These are phyloP conservation scores for Halictus ligatus DNA, from an alignment of 2,888 invertebrate genomes.

Conservation along the genomic window DNA sequence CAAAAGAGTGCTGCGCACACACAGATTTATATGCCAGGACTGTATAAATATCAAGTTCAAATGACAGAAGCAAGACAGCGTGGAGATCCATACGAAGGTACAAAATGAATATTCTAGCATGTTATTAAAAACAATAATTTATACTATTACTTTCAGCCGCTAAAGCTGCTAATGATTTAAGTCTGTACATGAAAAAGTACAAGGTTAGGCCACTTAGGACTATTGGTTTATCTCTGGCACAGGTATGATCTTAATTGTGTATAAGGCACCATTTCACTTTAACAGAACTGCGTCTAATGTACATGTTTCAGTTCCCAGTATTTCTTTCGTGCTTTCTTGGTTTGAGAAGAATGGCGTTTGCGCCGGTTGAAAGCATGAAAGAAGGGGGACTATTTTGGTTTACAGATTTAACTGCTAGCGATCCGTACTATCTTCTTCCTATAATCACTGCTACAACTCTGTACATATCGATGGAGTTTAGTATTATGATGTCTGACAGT, in stretches of 20 bases:
- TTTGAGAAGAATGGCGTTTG: conserved; percentile 93
- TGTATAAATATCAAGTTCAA: conserved; percentile 92
- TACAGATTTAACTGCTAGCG: conserved; percentile 94
- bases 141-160: conserved; percentile 85
- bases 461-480: conserved; percentile 92
- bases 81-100: conserved; percentile 92
- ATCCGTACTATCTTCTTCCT: conserved; percentile 95
- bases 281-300: not conserved
- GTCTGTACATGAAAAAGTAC: conserved; percentile 93
- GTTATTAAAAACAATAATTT: conserved; percentile 8
- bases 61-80: conserved; percentile 94
- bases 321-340: conserved; percentile 97
- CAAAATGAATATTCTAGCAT: conserved; percentile 21
- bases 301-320: conserved; percentile 88
- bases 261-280: not conserved
- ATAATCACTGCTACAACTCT: conserved; percentile 93
- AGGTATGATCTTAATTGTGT: conserved; percentile 85
- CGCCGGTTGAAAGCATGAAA: conserved; percentile 95
- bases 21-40: conserved; percentile 94
- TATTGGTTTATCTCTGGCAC: conserved; percentile 91
- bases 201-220: conserved; percentile 92
- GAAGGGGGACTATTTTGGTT: conserved; percentile 97
- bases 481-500: conserved; percentile 88
- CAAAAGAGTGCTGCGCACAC: conserved; percentile 93
- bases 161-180: conserved; percentile 91